phyloP scores from a whole-genome alignment of 1,140 invertebrate species.

The Hylaeus volcanicus region DNA sequence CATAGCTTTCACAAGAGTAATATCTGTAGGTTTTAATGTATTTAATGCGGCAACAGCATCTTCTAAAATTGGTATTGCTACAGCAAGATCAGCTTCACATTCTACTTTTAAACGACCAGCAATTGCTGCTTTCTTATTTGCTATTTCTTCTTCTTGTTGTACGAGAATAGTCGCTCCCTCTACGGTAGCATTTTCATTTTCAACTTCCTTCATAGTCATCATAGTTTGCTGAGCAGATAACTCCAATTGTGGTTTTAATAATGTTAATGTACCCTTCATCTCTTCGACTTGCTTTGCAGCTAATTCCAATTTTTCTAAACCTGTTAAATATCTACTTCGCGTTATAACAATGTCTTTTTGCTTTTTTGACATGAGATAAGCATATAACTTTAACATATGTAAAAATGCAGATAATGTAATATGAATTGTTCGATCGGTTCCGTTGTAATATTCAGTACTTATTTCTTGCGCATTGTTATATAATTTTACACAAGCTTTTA shows the following conservation, averaged over 20 bases:
- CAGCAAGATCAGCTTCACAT: conserved; percentile 86
- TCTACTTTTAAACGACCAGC: conserved; percentile 84
- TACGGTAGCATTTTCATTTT: conserved; percentile 86
- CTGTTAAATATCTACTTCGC: conserved; percentile 82
- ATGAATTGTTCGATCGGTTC: conserved; percentile 81
- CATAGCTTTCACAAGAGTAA: conserved; percentile 90
- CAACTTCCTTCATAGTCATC: conserved; percentile 84
- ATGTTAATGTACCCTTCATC: conserved; percentile 85
- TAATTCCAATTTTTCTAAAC: conserved; percentile 85
- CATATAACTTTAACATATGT: conserved; percentile 83
- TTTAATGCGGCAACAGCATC: conserved; percentile 84
- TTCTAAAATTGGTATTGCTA: conserved; percentile 86
- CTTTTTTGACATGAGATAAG: conserved; percentile 80
- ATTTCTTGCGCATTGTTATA: conserved; percentile 79
- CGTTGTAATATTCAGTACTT: conserved; percentile 70
- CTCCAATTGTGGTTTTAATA: conserved; percentile 86
- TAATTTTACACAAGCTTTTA: conserved; percentile 83
- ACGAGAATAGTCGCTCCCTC: conserved; percentile 85
- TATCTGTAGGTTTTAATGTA: conserved; percentile 88
- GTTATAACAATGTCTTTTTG: conserved; percentile 82
- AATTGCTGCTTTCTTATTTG: conserved; percentile 85
- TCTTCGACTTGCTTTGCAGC: conserved; percentile 83
- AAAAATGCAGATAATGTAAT: conserved; percentile 82
- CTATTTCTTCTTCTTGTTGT: conserved; percentile 85
- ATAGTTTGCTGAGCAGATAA: conserved; percentile 84